These are phyloP conservation scores for Probaryconus sp. DNA, from an alignment of 1,140 invertebrate genomes.

Conservation along the genomic window DNA sequence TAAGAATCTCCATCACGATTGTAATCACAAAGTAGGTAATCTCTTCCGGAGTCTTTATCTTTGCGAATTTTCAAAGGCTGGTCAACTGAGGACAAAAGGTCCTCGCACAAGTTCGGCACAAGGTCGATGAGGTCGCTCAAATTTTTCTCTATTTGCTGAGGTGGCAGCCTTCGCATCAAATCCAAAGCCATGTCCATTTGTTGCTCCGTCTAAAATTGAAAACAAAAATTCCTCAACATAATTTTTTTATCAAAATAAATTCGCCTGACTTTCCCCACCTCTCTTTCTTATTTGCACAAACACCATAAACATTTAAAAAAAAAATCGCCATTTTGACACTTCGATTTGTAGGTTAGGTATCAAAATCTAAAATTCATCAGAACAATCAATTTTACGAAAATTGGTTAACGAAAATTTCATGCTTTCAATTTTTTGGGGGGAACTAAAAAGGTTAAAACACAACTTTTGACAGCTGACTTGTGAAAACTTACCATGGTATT, in stretches of 20 bases:
- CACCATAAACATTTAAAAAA: too few species aligned
- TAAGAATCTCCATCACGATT: conserved; percentile 99
- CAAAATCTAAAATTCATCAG: too few species aligned
- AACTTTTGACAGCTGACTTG: too few species aligned
- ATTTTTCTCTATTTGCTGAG: conserved; percentile 99
- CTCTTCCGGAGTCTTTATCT: conserved; percentile 95
- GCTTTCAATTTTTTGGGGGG: too few species aligned
- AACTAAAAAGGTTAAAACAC: too few species aligned
- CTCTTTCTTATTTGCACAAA: too few species aligned
- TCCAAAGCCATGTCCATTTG: conserved; percentile 99
- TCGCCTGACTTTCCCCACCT: too few species aligned
- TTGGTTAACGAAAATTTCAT: background rate
- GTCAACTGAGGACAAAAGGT: conserved; percentile 97
- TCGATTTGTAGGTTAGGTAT: too few species aligned
- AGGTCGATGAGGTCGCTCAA: conserved; percentile 98
- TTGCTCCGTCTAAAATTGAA: conserved; percentile 90
- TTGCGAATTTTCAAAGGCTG: conserved; percentile 98
- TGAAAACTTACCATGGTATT: conserved; percentile 70
- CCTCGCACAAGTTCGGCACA: conserved; percentile 96
- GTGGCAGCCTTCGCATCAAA: conserved; percentile 98
- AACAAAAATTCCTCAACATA: conserved; percentile 28
- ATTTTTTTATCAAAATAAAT: conserved; percentile 2
- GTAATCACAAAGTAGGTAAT: conserved; percentile 99
- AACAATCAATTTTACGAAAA: too few species aligned
- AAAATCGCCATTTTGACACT: too few species aligned